Conservation (phyloP, 2,113 vertebrate species). For the Bombycilla garrulus region DNA sequence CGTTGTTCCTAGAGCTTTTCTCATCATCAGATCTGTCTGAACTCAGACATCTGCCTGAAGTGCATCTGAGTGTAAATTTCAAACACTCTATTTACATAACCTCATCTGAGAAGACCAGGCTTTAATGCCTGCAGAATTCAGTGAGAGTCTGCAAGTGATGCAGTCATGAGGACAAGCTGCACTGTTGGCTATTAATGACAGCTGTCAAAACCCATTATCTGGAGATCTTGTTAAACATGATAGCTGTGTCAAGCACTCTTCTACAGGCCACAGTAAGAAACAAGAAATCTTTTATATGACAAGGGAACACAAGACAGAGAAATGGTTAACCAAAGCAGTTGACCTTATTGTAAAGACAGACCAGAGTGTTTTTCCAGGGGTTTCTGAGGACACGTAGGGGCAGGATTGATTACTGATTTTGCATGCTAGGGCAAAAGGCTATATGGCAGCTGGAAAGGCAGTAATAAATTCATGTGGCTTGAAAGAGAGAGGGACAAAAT, state of each 20-base stretch:
- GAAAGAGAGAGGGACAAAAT: background rate
- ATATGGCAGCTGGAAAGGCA: background rate
- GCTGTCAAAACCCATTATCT: background rate
- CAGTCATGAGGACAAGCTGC: background rate
- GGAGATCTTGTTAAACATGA: background rate
- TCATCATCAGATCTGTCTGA: background rate
- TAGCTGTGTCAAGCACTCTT: background rate
- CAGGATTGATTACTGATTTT: background rate
- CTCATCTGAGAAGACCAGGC: background rate
- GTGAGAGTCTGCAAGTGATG: background rate
- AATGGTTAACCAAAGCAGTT: background rate
- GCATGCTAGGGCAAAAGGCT: background rate
- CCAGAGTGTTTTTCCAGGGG: background rate
- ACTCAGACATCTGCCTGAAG: background rate
- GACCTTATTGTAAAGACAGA: background rate
- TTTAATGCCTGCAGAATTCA: background rate
- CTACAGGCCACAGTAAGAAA: background rate
- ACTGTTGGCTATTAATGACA: background rate
- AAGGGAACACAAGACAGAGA: background rate
- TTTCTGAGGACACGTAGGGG: background rate
- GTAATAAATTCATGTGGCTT: background rate
- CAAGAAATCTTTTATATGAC: background rate
- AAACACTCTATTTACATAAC: background rate
- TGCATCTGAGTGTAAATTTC: background rate
- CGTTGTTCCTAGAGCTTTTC: background rate